Evolutionary conservation across 2,113 vertebrate species (phyloP).

Genomic region (Acrocephalus kingi): DNA sequence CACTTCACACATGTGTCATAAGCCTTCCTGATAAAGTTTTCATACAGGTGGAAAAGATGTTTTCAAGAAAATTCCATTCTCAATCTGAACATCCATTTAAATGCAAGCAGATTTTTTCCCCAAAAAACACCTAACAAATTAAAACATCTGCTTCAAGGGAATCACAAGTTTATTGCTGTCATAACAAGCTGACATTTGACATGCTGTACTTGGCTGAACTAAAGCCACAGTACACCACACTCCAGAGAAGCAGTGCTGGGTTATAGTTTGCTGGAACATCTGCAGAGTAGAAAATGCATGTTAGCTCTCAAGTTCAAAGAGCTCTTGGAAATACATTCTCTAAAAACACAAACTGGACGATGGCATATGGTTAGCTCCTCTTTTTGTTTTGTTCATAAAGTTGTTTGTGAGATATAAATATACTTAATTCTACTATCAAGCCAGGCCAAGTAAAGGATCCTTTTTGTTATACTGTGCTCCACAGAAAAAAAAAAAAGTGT

Average conservation of each 20-base stretch:
- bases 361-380: slow-evolving; percentile 49
- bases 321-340: slow-evolving; percentile 39
- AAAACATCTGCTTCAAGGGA: slow-evolving; percentile 62
- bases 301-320: slow-evolving; percentile 65
- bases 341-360: slow-evolving; percentile 30
- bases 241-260: background rate
- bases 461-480: background rate
- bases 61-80: slow-evolving; percentile 46
- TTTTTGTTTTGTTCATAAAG: slow-evolving; percentile 68
- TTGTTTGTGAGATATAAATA: slow-evolving; percentile 65
- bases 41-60: slow-evolving; percentile 40
- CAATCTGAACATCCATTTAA: slow-evolving; percentile 41
- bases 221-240: background rate
- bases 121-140: slow-evolving; percentile 38
- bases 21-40: background rate
- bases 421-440: slow-evolving; percentile 9
- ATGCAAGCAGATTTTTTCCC: slow-evolving; percentile 34
- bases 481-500: background rate
- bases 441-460: background rate
- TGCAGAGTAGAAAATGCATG: slow-evolving; percentile 30
- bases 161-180: slow-evolving; percentile 46
- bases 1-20: background rate
- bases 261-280: slow-evolving; percentile 44
- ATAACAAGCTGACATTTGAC: slow-evolving; percentile 60
- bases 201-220: slow-evolving; percentile 18